Base-by-base conservation (phyloP, 2,797 vertebrate genomes). In the Lagocephalus sceleratus region DNA sequence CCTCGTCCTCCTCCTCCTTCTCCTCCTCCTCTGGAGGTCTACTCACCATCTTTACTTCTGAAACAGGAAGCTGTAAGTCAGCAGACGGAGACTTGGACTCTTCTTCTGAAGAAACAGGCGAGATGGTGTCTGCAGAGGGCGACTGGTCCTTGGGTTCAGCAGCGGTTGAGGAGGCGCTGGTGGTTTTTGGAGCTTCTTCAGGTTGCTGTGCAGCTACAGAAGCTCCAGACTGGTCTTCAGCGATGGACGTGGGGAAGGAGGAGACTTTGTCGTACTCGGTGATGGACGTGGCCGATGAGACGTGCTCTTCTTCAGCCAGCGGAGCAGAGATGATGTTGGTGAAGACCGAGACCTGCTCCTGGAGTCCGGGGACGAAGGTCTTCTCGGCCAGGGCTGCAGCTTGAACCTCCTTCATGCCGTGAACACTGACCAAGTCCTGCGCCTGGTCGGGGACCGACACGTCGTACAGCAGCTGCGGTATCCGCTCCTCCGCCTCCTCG, bases 261-360 rank as follows among this genome's bases (percentile, higher is more conserved):
- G 95, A 97, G 43, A 96, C 82, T 68, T 97, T 99, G 85, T 99
- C 96, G 21, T 96, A 98, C 62, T 99, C 97, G 5, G 97, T 99
- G 82, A 99, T 97, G 44, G 97, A 99, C 0, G 96, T 98, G 23
- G 96, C 96, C 10, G 96, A 98, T 16, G 97, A 99, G 42, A 99
- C 90, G 0, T 98, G 96, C 54, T 99, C 97, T 69, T 99, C 97
- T 76, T 99, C 97, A 29, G 97, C 97, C 60, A 99, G 84, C 40
- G 97, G 97, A 61, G 96, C 97, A 0, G 95, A 93, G 61, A 98
- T 92, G 57, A 98, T 94, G 78, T 95, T 95, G 32, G 95, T 92
- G 60, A 96, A 98, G 0, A 90, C 83, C 6, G 95, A 92, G 9
- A 94, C 92, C 26, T 94, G 85, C 66, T 96, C 96, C 63, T 93